A percentile compares a stretch with the other conserved stretches of the same genome.
Evolutionary conservation across 2,797 vertebrate genomes (phyloP).

Genomic region (Echeneis naucrates): DNA sequence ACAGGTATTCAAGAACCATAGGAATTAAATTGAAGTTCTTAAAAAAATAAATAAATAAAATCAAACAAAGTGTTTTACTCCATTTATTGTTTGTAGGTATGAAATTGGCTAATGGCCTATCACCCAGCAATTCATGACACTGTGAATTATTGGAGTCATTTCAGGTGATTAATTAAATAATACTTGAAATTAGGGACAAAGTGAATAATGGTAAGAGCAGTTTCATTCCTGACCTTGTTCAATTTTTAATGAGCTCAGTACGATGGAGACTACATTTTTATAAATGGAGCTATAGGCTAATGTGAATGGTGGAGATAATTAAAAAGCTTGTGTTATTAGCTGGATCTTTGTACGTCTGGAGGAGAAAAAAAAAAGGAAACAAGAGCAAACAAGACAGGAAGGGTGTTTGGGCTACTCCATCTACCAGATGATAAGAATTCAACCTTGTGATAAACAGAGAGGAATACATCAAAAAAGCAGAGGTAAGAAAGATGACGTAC

Average conservation of each 20-base stretch:
- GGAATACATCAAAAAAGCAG: conserved; percentile 58
- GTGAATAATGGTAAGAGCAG: conserved; percentile 84
- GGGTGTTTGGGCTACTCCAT: conserved; percentile 50
- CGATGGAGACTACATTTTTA: conserved; percentile 78
- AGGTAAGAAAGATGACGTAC: conserved; percentile 1
- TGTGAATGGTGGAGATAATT: conserved; percentile 82
- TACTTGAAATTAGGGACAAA: conserved; percentile 83
- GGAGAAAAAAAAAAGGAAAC: conserved; percentile 18
- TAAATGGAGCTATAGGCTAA: conserved; percentile 79
- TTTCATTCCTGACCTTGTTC: conserved; percentile 87
- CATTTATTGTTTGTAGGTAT: conserved; percentile 43
- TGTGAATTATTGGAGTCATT: conserved; percentile 79
- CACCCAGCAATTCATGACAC: conserved; percentile 66
- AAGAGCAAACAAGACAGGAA: conserved; percentile 59
- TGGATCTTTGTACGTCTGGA: conserved; percentile 62
- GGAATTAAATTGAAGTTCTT: conserved; percentile 6
- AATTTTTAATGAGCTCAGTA: conserved; percentile 87
- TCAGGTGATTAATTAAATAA: conserved; percentile 84
- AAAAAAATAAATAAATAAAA: conserved; percentile 1
- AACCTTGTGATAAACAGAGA: conserved; percentile 65
- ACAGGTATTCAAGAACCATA: conserved; percentile 1
- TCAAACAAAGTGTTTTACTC: conserved; percentile 13
- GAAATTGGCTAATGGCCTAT: conserved; percentile 56
- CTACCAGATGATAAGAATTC: conserved; percentile 63
- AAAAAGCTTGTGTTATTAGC: conserved; percentile 74